Evolutionary conservation across 2,888 invertebrate genomes (phyloP).

Genomic region (Epinotia brunnichana): DNA sequence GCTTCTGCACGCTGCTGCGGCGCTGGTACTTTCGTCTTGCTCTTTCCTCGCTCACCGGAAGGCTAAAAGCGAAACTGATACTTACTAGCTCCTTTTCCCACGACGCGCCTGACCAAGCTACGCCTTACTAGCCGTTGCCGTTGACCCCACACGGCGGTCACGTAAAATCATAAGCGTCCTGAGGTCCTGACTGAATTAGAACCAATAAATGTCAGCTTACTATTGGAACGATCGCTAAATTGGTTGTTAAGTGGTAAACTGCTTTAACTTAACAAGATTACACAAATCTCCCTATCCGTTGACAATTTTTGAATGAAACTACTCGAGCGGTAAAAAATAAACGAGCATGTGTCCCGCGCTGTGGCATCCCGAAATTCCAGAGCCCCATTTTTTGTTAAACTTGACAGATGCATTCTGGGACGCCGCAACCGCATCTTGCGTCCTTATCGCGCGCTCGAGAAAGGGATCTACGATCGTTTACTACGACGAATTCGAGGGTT

Average conservation of each 20-base stretch:
- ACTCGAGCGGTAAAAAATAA: constrained; percentile 74
- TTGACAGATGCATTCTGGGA: constrained; percentile 83
- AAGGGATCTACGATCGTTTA: constrained; percentile 72
- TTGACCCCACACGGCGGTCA: constrained; percentile 50
- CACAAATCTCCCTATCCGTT: constrained; percentile 79
- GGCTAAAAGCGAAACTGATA: constrained; percentile 77
- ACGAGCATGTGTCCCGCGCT: constrained; percentile 75
- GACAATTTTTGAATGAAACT: constrained; percentile 82
- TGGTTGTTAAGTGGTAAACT: constrained; percentile 66
- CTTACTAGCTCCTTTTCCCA: constrained; percentile 54
- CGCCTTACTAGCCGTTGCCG: constrained; percentile 50
- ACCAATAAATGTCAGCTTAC: constrained; percentile 61
- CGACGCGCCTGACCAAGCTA: constrained; percentile 54
- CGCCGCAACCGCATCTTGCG: constrained; percentile 80
- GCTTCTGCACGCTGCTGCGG: constrained; percentile 77
- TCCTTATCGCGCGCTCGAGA: constrained; percentile 77
- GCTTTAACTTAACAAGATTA: constrained; percentile 80
- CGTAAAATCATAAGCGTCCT: constrained; percentile 49
- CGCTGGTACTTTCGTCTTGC: constrained; percentile 67
- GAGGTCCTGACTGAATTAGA: constrained; percentile 49
- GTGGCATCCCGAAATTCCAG: constrained; percentile 81
- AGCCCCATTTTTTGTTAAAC: constrained; percentile 76
- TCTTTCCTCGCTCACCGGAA: constrained; percentile 67
- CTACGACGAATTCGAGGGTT: constrained; percentile 75
- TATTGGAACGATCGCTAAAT: constrained; percentile 67